phyloP scores from a whole-genome alignment of 1,140 invertebrate species.

The Tetramorium alpestre region DNA sequence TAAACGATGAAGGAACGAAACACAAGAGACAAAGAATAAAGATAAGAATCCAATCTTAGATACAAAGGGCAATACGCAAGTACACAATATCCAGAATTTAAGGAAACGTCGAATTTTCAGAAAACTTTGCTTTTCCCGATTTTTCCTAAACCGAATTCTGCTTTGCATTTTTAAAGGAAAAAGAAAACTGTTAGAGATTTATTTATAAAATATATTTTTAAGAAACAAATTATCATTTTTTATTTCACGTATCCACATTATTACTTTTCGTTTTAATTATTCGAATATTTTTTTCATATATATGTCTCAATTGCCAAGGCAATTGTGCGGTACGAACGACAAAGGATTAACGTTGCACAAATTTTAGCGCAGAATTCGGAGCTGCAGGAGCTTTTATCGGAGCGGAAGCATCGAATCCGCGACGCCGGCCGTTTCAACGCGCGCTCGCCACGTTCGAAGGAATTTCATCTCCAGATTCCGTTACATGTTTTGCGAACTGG shows the following conservation, averaged over 20 bases:
- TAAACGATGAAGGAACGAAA: constrained; percentile 22
- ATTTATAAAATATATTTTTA: neutral
- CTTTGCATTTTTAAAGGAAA: neutral
- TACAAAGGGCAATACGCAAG: neutral
- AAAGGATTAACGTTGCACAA: neutral
- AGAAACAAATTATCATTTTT: neutral
- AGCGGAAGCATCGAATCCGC: constrained; percentile 6
- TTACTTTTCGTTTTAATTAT: neutral
- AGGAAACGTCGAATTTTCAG: neutral
- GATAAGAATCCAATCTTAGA: neutral
- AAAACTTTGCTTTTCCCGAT: neutral
- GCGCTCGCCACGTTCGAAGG: constrained; percentile 57
- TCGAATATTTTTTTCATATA: neutral
- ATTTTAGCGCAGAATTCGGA: constrained; percentile 14
- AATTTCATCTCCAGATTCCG: constrained; percentile 73
- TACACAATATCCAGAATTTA: neutral
- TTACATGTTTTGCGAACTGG: constrained; percentile 68
- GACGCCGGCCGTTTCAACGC: constrained; percentile 34
- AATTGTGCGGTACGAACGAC: neutral
- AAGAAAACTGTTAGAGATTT: neutral
- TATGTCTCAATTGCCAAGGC: neutral
- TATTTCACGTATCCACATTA: neutral
- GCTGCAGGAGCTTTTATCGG: neutral
- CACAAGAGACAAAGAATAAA: neutral
- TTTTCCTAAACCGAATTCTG: neutral